A percentile compares a stretch with the other conserved stretches of the same genome.
Conservation (phyloP, 2,113 vertebrate genomes). For the Morone chrysops region DNA sequence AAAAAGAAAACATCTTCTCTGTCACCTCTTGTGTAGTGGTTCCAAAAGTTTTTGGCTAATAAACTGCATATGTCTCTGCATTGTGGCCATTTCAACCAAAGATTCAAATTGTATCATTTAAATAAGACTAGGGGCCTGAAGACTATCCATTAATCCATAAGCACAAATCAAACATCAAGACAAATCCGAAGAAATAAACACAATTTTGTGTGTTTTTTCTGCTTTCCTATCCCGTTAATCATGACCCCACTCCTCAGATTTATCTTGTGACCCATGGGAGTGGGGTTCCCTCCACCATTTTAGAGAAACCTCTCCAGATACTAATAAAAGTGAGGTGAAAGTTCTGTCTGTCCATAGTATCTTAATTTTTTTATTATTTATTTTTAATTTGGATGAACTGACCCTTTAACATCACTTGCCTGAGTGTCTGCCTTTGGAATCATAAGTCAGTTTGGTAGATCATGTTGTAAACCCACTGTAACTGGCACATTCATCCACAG, state of each 20-base stretch:
- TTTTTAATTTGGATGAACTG: neutral
- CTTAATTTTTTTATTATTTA: too few species aligned
- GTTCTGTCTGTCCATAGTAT: too few species aligned
- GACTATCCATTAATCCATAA: neutral
- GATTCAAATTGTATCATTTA: neutral
- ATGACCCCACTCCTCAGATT: neutral
- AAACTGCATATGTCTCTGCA: neutral
- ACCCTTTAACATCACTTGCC: neutral
- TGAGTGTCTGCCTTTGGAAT: neutral
- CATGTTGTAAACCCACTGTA: conserved; percentile 19
- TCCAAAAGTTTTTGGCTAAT: too few species aligned
- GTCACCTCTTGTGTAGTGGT: neutral
- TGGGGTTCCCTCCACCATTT: too few species aligned
- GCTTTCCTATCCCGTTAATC: neutral
- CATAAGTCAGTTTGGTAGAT: neutral
- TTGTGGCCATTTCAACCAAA: neutral
- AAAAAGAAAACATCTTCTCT: neutral
- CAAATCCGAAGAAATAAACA: neutral
- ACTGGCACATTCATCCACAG: conserved; percentile 20
- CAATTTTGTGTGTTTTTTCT: neutral
- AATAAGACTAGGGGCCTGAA: neutral
- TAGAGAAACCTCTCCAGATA: neutral
- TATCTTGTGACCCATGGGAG: neutral
- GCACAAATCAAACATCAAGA: neutral
- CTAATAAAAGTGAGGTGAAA: neutral